These are phyloP conservation scores for Cremastinae sp. DNA, from an alignment of 2,888 invertebrate genomes.

Conservation along the genomic window DNA sequence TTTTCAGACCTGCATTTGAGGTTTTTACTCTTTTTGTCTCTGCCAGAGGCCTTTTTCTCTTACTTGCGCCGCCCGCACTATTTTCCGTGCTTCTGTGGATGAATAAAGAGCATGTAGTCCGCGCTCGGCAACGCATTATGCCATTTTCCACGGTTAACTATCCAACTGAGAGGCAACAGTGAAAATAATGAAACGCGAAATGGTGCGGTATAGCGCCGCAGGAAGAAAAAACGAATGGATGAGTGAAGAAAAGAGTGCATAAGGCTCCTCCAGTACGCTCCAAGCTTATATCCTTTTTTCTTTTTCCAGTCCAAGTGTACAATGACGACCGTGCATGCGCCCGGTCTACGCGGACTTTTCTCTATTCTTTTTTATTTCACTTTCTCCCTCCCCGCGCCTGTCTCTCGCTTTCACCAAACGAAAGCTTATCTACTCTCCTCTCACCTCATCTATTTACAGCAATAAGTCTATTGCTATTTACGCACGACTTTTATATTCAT, in stretches of 20 bases:
- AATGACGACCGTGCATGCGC: conserved; percentile 44
- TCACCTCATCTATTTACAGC: too few species aligned
- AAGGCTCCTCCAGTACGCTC: conserved; percentile 43
- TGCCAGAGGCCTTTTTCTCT: conserved; percentile 34
- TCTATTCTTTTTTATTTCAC: too few species aligned
- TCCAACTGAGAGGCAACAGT: conserved; percentile 38
- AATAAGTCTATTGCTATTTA: too few species aligned
- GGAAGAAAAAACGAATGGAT: conserved; percentile 35
- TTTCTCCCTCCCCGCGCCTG: too few species aligned
- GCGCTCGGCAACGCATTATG: conserved; percentile 68
- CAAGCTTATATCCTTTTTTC: conserved; percentile 25
- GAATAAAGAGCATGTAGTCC: conserved; percentile 71
- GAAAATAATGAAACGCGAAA: conserved; percentile 35
- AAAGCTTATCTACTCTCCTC: too few species aligned
- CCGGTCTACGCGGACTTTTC: conserved; percentile 31
- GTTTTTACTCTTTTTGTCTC: conserved; percentile 38
- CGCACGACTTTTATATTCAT: too few species aligned
- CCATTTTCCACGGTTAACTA: conserved; percentile 66
- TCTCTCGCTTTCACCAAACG: too few species aligned
- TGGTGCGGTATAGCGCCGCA: conserved; percentile 17
- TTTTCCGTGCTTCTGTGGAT: conserved; percentile 44
- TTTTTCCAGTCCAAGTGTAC: conserved; percentile 44
- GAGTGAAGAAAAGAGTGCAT: conserved; percentile 56
- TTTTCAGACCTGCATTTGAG: conserved; percentile 65
- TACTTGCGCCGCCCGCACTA: conserved; percentile 19